phyloP scores from a whole-genome alignment of 1,140 invertebrate species.

The Drosophila subobscura region DNA sequence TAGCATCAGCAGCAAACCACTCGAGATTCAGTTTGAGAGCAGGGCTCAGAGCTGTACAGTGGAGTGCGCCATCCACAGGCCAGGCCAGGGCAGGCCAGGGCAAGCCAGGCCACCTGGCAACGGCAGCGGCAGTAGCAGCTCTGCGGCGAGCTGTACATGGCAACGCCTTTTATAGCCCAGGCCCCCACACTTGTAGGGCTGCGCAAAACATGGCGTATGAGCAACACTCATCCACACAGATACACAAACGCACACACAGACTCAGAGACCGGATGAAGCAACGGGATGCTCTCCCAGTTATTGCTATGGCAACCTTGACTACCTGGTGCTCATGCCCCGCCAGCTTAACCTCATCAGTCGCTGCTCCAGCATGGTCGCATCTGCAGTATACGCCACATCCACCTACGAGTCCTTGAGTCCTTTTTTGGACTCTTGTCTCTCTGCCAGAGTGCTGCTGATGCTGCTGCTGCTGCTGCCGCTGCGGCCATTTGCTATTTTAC shows the following conservation, averaged over 20 bases:
- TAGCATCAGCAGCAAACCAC: slow-evolving; percentile 15
- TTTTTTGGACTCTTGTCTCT: slow-evolving; percentile 16
- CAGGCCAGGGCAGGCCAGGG: slow-evolving; percentile 3
- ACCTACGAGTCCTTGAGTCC: slow-evolving; percentile 63
- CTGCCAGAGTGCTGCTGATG: slow-evolving; percentile 5
- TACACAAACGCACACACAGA: slow-evolving; percentile 4
- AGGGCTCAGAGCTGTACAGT: slow-evolving; percentile 23
- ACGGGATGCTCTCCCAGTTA: slow-evolving; percentile 53
- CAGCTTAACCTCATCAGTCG: slow-evolving; percentile 61
- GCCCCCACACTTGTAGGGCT: slow-evolving; percentile 43
- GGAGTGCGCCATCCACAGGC: neutral
- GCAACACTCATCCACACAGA: slow-evolving; percentile 36
- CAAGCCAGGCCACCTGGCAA: slow-evolving; percentile 54
- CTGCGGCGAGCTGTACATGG: slow-evolving; percentile 62
- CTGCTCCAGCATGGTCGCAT: slow-evolving; percentile 37
- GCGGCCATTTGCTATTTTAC: slow-evolving; percentile 48
- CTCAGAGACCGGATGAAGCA: neutral
- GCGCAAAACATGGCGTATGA: slow-evolving; percentile 79
- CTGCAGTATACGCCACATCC: slow-evolving; percentile 56
- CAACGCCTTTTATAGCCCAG: slow-evolving; percentile 73
- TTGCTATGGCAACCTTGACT: slow-evolving; percentile 80
- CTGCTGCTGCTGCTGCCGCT: slow-evolving; percentile 25
- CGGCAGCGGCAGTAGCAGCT: slow-evolving; percentile 45
- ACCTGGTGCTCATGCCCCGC: slow-evolving; percentile 70
- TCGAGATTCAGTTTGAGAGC: slow-evolving; percentile 22